Conservation (phyloP, 2,797 vertebrate genomes). For the Gymnothorax reevesii region DNA sequence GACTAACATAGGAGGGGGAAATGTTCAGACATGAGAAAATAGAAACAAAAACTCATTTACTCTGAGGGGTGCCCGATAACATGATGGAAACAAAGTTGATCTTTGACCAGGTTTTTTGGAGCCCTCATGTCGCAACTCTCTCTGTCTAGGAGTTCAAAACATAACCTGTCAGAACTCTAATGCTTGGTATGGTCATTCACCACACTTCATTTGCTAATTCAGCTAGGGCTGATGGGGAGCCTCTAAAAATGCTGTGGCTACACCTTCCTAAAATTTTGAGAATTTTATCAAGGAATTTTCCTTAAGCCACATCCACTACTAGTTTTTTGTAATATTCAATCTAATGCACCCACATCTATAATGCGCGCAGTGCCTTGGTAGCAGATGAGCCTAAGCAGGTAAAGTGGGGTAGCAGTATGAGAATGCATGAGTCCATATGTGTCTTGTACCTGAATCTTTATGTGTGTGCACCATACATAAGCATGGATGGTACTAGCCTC, state of each 20-base stretch:
- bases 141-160: neutral
- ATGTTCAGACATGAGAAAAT: too few species aligned
- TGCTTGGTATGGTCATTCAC: neutral
- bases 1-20: too few species aligned
- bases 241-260: slow-evolving; percentile 76
- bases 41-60: too few species aligned
- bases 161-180: neutral
- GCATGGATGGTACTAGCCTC: too few species aligned
- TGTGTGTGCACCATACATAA: neutral
- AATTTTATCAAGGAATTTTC: slow-evolving; percentile 67
- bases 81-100: too few species aligned
- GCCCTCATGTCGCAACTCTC: too few species aligned
- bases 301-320: slow-evolving; percentile 66
- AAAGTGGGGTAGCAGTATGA: too few species aligned
- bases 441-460: too few species aligned
- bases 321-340: slow-evolving; percentile 62
- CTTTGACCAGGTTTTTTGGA: too few species aligned
- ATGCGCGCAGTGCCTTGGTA: slow-evolving; percentile 42
- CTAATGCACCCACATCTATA: slow-evolving; percentile 48
- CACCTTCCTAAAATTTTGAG: slow-evolving; percentile 62
- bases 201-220: neutral
- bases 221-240: slow-evolving; percentile 65
- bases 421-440: too few species aligned
- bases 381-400: neutral
- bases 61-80: too few species aligned